Base-by-base conservation (phyloP, 1,140 invertebrate species). In the Colletes latitarsis region DNA sequence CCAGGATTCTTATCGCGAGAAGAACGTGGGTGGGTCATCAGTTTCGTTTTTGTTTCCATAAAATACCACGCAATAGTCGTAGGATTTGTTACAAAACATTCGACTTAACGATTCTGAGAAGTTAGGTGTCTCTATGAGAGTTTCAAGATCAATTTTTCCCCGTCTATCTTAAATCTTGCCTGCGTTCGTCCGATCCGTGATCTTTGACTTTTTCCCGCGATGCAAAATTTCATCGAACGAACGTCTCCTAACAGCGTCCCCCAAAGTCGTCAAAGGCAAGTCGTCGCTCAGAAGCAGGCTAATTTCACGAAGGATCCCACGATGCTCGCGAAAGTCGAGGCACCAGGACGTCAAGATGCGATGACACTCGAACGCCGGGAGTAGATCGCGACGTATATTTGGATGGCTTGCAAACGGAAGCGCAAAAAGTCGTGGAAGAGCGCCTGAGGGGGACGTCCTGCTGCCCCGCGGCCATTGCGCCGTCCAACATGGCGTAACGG, bases 351-450 rank as follows among this genome's bases (percentile, higher is more conserved):
- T 58, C 67, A 30, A 72, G 70, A 14, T n/a, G 75, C 83, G 70
- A 67, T 71, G 75, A 67, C 17, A 19, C 43, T n/a, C 12, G 43
- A 19, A 5, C 46, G 41, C 67, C 49, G 57, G 12, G 62, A 72
- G 49, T 86, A 85, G 72, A 86, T 57, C 46, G 43, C 21, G 52
- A 74, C 57, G 52, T 30, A 64, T 73, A 74, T 89, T 92, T 91
- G 92, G 89, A 93, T 93, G 92, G 92, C 91, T 91, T 93, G 91
- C 88, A 93, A 92, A 89, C 88, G 91, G 81, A 92, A 92, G 82
- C 91, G 92, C 52, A 93, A 93, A 92, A 93, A 91, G 91, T 74
- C 53, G 67, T 57, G 71, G 57, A 53, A 67, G 74, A 71, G 60
- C 55, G 73, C n/a, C 63, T 81, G 64, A 82, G 81, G 43, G 0